A percentile compares a stretch with the other conserved stretches of the same genome.
phyloP scores from a whole-genome alignment of 1,140 invertebrate genomes.

The Kradibia gibbosae region DNA sequence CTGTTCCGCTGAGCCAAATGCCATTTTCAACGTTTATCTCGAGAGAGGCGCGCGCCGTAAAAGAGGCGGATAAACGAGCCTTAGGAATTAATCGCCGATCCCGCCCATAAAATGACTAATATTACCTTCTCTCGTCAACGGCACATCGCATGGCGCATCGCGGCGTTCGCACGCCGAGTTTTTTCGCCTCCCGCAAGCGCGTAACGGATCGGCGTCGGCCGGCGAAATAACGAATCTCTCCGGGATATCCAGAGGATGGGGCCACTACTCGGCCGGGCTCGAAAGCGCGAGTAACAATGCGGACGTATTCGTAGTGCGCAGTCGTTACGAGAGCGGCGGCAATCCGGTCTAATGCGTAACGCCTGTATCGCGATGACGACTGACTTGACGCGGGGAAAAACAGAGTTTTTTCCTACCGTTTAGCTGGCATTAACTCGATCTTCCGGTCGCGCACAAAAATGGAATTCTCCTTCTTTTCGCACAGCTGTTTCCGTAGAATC shows the following conservation, averaged over 20 bases:
- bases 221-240: neutral
- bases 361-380: constrained; percentile 6
- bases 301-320: constrained; percentile 56
- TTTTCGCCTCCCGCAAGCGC: neutral
- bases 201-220: neutral
- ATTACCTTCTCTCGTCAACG: neutral
- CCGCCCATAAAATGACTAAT: constrained; percentile 20
- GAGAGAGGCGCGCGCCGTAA: neutral
- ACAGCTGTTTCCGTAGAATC: neutral
- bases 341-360: constrained; percentile 58
- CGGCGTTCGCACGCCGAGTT: neutral
- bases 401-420: neutral
- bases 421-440: too few relatives aligned
- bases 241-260: neutral
- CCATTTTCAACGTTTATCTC: neutral
- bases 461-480: neutral
- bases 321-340: constrained; percentile 38
- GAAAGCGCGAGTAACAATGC: constrained; percentile 67
- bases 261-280: constrained; percentile 25
- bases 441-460: neutral
- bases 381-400: neutral
- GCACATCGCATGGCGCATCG: neutral
- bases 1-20: neutral
- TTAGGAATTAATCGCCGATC: neutral
- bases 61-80: neutral